Evolutionary conservation across 2,797 vertebrate genomes (phyloP), one percentile per base, ranked within the genome.

Genomic region (Sebastes alutus): DNA sequence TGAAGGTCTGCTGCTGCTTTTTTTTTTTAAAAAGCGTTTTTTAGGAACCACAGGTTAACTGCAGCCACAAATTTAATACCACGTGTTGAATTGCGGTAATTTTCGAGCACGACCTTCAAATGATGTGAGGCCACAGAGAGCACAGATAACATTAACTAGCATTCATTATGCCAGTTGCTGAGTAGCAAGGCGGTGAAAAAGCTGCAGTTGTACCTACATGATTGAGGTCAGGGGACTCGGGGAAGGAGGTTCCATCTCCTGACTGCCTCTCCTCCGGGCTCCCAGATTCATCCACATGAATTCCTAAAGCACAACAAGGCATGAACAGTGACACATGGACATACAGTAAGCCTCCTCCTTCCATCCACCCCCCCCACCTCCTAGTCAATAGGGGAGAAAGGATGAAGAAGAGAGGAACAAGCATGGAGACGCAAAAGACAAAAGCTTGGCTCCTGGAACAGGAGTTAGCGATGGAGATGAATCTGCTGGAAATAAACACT

Each of bases 181-280:
- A 38, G 54, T 5, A 81, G 86, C 27, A 20, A 52, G 27, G 52
- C 10, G 67, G 46, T 56, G 68, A 72, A 62, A 62, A 87, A 75
- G 87, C 90, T 67, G 88, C 82, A 25, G 74, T 42, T 79, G 63
- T 94, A 94, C 94, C 93, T 93, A 94, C 94, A 95, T 98, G 97
- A 95, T 95, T 97, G 87, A 98, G 97, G 93, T 99, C 98, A 72
- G 98, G 98, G 29, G 97, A 98, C 94, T 99, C 98, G 0, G 98
- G 98, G 85, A 99, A 97, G 86, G 98, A 99, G 0, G 98, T 99
- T 88, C 98, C 98, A 0, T 99, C 98, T 0, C 98, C 98, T 10
- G 98, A 98, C 92, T 99, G 98, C 82, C 98, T 97, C 94, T 99
- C 98, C 81, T 98, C 98, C 2, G 97, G 96, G 82, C 96, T 96